Base-by-base conservation (phyloP, 2,113 vertebrate species). In the Alouatta palliata region DNA sequence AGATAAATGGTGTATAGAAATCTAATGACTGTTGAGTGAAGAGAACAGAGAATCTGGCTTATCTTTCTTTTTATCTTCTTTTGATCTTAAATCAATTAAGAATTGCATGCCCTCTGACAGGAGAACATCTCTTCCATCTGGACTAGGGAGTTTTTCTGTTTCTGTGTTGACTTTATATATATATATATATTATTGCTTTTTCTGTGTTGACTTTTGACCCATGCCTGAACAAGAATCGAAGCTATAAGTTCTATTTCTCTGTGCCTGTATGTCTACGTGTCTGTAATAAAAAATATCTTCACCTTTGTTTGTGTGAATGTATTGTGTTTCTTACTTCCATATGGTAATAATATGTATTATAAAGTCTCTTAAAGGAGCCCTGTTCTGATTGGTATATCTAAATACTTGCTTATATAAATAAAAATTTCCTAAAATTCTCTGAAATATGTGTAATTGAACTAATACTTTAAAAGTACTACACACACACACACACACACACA, bases 1-100 rank as follows among this genome's bases (percentile, higher is more conserved):
- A 54, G 54, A 94, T 97, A 91, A 93, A 86, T 94, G 35, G n/a
- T 91, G 73, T 95, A 47, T 40, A 79, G 75, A 82, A 95, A 95
- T 86, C 56, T 32, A 95, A 85, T 89, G 37, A 86, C 75, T 54
- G 3, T 82, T 93, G 40, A 68, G 54, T 91, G 23, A 82, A 88
- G 58, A 86, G 40, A 95, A 90, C 32, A 94, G 70, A 68, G 30
- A 82, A 64, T 86, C 61, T 89, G 19, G 7, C 68, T 91, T 96
- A 40, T 77, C 25, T 91, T 96, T 66, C 81, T 79, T 49, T 58
- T 86, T 96, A 43, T 83, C 35, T 61, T 61, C 25, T 77, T 97
- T 96, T 82, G 1, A 93, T n/a, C 79, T 93, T 3, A 89, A 91
- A 89, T 96, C 75, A 95, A 21, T 83, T 27, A 94, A 84, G 19